These are phyloP conservation scores for Sipha flava DNA, from an alignment of 1,140 invertebrate genomes.

Conservation along the genomic window DNA sequence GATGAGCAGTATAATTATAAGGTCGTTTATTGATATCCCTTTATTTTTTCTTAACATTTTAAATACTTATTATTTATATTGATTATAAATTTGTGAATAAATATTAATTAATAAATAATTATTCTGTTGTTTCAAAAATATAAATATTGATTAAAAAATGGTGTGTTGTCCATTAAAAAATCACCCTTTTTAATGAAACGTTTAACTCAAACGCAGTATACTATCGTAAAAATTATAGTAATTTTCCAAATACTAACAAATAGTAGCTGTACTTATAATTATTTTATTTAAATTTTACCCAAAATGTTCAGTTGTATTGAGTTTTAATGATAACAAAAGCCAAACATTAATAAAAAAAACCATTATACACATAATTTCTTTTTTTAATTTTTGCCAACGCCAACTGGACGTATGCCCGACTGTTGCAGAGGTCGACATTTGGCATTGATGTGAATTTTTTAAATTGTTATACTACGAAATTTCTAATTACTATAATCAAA, in stretches of 20 bases:
- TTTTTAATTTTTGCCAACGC: not conserved
- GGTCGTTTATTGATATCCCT: no score
- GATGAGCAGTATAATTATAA: no score
- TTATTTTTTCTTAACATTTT: no score
- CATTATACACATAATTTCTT: not conserved
- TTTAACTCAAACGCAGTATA: no score
- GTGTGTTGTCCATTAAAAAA: no score
- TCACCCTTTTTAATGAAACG: no score
- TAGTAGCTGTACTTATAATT: not conserved
- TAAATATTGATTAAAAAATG: no score
- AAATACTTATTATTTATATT: no score
- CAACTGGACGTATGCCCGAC: constrained; percentile 12
- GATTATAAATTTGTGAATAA: no score
- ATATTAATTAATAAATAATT: no score
- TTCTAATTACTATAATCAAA: not conserved
- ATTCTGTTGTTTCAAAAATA: no score
- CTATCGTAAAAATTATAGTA: no score
- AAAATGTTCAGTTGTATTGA: not conserved
- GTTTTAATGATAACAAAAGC: not conserved
- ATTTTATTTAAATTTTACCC: not conserved
- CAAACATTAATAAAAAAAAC: constrained; percentile 3
- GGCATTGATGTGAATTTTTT: not conserved
- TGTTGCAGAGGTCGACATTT: not conserved
- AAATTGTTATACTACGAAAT: constrained; percentile 1
- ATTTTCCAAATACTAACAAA: not conserved